Evolutionary conservation across 2,113 vertebrate species (phyloP), one percentile per base, ranked within the genome.

Genomic region (Archocentrus centrarchus): DNA sequence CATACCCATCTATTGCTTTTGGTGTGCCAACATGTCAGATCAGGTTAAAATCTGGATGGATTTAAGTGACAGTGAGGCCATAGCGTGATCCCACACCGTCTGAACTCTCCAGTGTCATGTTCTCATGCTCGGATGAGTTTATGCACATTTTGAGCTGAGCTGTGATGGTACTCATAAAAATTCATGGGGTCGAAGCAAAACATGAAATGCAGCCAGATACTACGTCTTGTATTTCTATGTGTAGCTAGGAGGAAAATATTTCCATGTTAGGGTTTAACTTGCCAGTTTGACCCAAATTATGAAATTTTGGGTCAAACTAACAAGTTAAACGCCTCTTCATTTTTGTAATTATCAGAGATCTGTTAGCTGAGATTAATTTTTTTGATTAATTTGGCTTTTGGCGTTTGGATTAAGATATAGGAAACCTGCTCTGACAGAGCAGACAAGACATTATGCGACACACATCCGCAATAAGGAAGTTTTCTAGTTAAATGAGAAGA

Each of bases 21-120:
- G 78, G 89, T 91, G 91, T 93, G 93, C 92, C 93, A 92, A 88
- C 92, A 81, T 77, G 93, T 94, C 94, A 90, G 35, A 86, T 81
- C 13, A 58, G 87, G 83, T 94, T 93, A 94, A 91, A 90, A 79
- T 76, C 57, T 2, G 41, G 88, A 89, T 47, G 5, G 88, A 86
- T 88, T 86, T 95, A 94, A 94, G 91, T 89, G 90, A 91, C 88
- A 83, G 86, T 90, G 93, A 94, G 89, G 75, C 84, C 53, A 15
- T 63, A 59, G 86, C 66, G 60, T 82, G 91, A 93, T 88, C 86
- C 88, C 59, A 70, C 15, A 86, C 81, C 70, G 87, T 91, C 82
- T 84, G 50, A 88, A 70, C 86, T 75, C 85, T 86, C 90, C 83
- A 87, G 86, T 93, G 78, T 93, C 89, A 88, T 88, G 80, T 91